A percentile compares a stretch with the other conserved stretches of the same genome.
Evolutionary conservation across 2,797 vertebrate genomes (phyloP).

Genomic region (Lophotriccus pileatus): DNA sequence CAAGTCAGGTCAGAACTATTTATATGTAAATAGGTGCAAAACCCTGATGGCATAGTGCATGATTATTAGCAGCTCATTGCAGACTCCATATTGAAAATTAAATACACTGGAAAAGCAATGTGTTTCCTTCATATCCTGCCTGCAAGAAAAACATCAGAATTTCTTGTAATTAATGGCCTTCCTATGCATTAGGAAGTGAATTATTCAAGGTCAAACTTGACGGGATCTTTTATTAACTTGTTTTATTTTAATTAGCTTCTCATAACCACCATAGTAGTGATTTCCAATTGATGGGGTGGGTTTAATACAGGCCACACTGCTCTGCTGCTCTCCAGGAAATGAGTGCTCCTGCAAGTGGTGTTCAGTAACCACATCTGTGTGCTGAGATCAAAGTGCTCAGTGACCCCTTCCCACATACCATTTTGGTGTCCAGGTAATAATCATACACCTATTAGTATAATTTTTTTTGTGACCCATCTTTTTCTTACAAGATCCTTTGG

Average conservation of each 20-base stretch:
- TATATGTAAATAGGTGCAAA: constrained; percentile 79
- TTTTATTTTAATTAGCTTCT: constrained; percentile 18
- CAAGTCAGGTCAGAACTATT: constrained; percentile 74
- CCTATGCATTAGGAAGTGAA: neutral
- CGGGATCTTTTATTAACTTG: neutral
- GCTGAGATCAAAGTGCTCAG: neutral
- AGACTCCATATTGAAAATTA: constrained; percentile 48
- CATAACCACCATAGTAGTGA: neutral
- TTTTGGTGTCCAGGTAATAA: neutral
- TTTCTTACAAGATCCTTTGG: neutral
- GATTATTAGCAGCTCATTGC: constrained; percentile 68
- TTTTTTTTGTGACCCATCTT: neutral
- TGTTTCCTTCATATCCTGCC: neutral
- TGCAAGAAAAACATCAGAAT: neutral
- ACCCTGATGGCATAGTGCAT: constrained; percentile 49
- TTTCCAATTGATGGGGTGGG: neutral
- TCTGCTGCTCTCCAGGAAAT: neutral
- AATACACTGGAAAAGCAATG: constrained; percentile 25
- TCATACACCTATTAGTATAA: neutral
- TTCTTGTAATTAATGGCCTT: neutral
- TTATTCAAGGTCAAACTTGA: constrained; percentile 17
- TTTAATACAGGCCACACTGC: neutral
- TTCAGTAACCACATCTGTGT: neutral
- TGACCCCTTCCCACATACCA: neutral
- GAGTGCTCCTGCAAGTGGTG: neutral